phyloP scores from a whole-genome alignment of 2,888 invertebrate genomes.

The Ichneumoninae sp. region DNA sequence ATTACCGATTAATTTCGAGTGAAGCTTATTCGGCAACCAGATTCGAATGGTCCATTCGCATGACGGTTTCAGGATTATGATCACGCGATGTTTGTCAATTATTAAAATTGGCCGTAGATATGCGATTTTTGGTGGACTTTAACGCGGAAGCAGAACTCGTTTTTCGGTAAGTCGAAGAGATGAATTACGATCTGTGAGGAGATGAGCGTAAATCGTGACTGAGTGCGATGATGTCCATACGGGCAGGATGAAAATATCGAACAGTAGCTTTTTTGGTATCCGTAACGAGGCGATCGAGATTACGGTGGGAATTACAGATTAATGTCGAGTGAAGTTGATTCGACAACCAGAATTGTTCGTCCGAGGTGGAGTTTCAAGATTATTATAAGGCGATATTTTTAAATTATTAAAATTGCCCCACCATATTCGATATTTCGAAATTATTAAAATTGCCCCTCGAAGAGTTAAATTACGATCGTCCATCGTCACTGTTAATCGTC shows the following conservation, averaged over 20 bases:
- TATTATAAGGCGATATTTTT: background rate
- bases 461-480: background rate
- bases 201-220: background rate
- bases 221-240: background rate
- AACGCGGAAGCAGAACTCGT: background rate
- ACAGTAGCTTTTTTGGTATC: background rate
- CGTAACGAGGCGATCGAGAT: background rate
- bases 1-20: background rate
- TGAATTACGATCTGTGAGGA: background rate
- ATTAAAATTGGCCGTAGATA: background rate
- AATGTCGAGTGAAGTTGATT: background rate
- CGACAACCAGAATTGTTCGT: background rate
- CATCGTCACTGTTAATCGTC: background rate
- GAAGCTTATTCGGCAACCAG: background rate
- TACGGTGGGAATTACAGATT: background rate
- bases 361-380: background rate
- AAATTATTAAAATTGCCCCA: background rate
- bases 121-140: background rate
- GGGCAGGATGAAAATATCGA: background rate
- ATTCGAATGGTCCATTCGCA: background rate
- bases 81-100: background rate
- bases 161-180: background rate
- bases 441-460: too few relatives aligned
- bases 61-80: background rate
- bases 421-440: too few relatives aligned